A percentile compares a stretch with the other conserved stretches of the same genome.
These are phyloP conservation scores for Epizoanthus scotinus DNA, from an alignment of 92 coral and sea anemone genomes.

Conservation along the genomic window DNA sequence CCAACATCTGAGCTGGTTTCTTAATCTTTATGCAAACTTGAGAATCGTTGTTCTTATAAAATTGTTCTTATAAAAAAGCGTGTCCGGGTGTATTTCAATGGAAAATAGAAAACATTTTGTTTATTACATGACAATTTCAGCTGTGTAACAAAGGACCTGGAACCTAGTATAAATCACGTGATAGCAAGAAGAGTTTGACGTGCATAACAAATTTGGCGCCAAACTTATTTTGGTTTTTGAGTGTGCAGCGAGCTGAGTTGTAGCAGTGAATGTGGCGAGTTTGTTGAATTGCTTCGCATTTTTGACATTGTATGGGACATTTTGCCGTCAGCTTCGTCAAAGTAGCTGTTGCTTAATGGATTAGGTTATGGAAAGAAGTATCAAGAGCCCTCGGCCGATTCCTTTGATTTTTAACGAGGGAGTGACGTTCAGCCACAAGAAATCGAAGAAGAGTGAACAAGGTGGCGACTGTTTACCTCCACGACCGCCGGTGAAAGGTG, in stretches of 20 bases:
- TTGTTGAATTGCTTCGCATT: background rate
- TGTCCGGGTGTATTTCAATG: background rate
- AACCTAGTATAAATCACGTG: constrained; percentile 14
- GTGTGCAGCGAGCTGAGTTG: background rate
- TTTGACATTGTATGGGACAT: constrained; percentile 45
- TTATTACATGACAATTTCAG: background rate
- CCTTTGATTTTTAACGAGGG: constrained; percentile 81
- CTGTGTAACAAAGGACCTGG: background rate
- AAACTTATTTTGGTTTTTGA: constrained; percentile 61
- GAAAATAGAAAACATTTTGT: background rate
- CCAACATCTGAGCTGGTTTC: no score
- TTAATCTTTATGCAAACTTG: no score
- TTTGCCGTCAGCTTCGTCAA: constrained; percentile 17
- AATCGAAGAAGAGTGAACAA: constrained; percentile 56
- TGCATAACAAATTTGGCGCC: constrained; percentile 88
- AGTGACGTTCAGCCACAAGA: constrained; percentile 94
- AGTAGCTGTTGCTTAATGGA: constrained; percentile 7
- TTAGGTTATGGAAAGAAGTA: constrained; percentile 63
- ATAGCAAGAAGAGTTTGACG: constrained; percentile 11
- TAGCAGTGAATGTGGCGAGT: background rate
- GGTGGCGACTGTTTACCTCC: constrained; percentile 94
- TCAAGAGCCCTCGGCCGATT: constrained; percentile 95
- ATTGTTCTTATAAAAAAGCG: no score
- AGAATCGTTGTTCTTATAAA: no score
- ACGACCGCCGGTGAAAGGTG: constrained; percentile 95